These are phyloP conservation scores for Xerus rutilus DNA, from an alignment of 2,797 vertebrate species.

Conservation along the genomic window DNA sequence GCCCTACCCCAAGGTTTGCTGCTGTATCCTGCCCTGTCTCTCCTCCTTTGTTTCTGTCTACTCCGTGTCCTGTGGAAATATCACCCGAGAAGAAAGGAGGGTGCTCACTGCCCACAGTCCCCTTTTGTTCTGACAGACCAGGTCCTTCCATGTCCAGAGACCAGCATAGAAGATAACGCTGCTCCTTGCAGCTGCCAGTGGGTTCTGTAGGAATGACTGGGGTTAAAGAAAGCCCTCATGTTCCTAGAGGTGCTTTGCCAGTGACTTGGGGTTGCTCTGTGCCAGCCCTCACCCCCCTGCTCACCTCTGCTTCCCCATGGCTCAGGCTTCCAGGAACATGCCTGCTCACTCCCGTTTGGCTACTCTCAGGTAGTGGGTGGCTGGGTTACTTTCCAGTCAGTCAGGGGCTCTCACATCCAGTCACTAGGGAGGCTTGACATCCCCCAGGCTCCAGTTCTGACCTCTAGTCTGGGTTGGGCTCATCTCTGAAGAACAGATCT, in stretches of 20 bases:
- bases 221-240: not conserved
- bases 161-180: not conserved
- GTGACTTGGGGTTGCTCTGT: not conserved
- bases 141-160: not conserved
- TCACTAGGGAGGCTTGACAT: not conserved
- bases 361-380: not conserved
- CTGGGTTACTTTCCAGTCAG: not conserved
- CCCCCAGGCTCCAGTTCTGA: not conserved
- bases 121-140: not conserved
- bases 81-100: not conserved
- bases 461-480: not conserved
- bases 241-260: not conserved
- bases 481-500: not conserved
- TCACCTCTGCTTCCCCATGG: not conserved
- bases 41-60: not conserved
- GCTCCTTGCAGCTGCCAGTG: not conserved
- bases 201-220: not conserved
- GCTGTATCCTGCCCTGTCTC: too few relatives aligned
- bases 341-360: not conserved
- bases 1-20: not conserved
- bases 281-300: not conserved
- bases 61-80: not conserved
- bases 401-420: fast-evolving
- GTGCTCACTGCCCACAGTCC: not conserved
- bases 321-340: not conserved